Evolutionary conservation across 2,113 vertebrate species (phyloP), one percentile per base, ranked within the genome.

Genomic region (Ciconia maguari): DNA sequence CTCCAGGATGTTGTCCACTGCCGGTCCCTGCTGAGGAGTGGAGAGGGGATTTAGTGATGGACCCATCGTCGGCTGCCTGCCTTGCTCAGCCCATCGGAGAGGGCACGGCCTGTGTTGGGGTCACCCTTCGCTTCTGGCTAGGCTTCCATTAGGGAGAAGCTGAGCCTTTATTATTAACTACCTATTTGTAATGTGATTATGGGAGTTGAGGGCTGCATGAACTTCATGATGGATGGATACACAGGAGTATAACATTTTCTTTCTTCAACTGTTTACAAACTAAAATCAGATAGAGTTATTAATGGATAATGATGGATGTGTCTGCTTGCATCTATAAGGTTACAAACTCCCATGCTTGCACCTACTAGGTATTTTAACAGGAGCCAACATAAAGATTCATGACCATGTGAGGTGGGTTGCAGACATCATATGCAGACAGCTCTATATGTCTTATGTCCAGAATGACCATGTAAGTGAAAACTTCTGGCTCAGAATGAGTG

Each of bases 1-100:
- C 26, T 65, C 16, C 1, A 26, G 51, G 19, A 5, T 51, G 8
- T 30, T 87, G 26, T 44, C 19, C 18, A 4, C 0, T 3, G 20
- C 24, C 1, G 1, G 46, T 54, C 16, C 55, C 12, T 74, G 69
- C 34, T 78, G 55, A 54, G 51, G 60, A 62, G 20, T 10, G 20
- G 26, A 68, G 44, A 57, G 25, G 17, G 60, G 74, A 36, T 20
- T 7, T 64, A 46, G 11, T 8, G 16, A 10, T 48, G 60, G 58
- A 69, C 16, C 6, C 13, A 5, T 0, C 13, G 10, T 12, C 6
- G 2, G 5, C 52, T 90, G 21, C 48, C 60, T 1, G 1, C 34
- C 36, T 18, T 49, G 49, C 58, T 75, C 25, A 51, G 46, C 17
- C 21, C 14, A 16, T 21, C 3, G 8, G 4, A 32, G 19, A 19